phyloP scores from a whole-genome alignment of 2,888 invertebrate genomes.

The Girardia tigrina region DNA sequence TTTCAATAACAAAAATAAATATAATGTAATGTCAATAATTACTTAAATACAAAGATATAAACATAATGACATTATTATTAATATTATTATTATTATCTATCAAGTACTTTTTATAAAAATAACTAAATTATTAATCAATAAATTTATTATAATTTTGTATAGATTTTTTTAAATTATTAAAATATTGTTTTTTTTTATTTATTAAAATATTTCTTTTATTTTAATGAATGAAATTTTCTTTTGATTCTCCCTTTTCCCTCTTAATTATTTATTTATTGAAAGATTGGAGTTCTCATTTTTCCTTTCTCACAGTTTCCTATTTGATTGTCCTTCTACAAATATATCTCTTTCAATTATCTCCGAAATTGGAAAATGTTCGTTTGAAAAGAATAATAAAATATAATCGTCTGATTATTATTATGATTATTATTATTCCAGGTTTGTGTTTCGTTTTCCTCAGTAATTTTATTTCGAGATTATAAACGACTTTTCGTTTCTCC shows the following conservation, averaged over 20 bases:
- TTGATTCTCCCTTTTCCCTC: neutral
- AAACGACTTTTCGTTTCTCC: neutral
- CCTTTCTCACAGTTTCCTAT: neutral
- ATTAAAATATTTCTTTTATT: neutral
- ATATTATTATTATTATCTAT: too few species aligned
- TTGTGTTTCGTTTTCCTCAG: neutral
- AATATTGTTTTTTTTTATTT: neutral
- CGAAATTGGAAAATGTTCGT: neutral
- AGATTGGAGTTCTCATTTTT: neutral
- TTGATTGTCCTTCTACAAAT: neutral
- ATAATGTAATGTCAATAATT: too few species aligned
- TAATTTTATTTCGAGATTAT: neutral
- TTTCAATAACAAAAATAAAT: too few species aligned
- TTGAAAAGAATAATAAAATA: neutral
- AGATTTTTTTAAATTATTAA: neutral
- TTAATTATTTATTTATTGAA: neutral
- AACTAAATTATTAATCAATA: too few species aligned
- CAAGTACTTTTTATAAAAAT: too few species aligned
- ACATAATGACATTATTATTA: too few species aligned
- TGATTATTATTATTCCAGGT: neutral
- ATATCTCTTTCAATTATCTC: neutral
- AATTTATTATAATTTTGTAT: too few species aligned
- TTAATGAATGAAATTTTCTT: neutral
- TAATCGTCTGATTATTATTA: neutral
- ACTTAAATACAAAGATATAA: too few species aligned